Evolutionary conservation across 2,888 invertebrate species (phyloP).

Genomic region (Scaptomyza tumidula): DNA sequence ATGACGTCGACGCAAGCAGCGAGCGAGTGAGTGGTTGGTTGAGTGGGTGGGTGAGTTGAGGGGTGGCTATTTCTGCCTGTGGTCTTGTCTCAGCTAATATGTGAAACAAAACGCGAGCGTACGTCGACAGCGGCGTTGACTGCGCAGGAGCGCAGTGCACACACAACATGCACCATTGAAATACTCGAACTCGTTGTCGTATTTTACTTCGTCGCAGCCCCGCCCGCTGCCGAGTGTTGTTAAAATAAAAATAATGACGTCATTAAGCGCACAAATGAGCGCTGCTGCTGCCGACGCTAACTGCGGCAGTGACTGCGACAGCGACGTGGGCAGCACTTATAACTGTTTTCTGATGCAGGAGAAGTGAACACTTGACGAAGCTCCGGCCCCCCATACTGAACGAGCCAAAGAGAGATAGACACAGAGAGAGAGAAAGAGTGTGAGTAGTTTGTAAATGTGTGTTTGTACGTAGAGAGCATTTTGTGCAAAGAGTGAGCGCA

Average conservation of each 20-base stretch:
- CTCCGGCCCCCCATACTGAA: slow-evolving; percentile 42
- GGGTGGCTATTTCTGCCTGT: slow-evolving; percentile 51
- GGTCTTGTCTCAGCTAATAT: slow-evolving; percentile 67
- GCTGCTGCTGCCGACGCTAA: slow-evolving; percentile 58
- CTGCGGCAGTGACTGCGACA: slow-evolving; percentile 27
- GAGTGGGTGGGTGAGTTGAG: slow-evolving; percentile 27
- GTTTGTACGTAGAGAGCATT: slow-evolving; percentile 34
- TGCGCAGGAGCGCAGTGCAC: slow-evolving; percentile 78
- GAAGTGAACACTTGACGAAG: slow-evolving; percentile 78
- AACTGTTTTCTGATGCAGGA: slow-evolving; percentile 74
- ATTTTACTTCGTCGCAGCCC: slow-evolving; percentile 62
- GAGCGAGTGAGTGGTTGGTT: slow-evolving; percentile 51
- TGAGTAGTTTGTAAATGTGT: slow-evolving; percentile 18
- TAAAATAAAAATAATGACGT: slow-evolving; percentile 80
- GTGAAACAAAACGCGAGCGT: slow-evolving; percentile 66
- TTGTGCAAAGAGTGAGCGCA: slow-evolving; percentile 39
- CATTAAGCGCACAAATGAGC: slow-evolving; percentile 80
- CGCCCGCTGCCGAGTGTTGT: slow-evolving; percentile 67
- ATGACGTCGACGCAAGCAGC: slow-evolving; percentile 56
- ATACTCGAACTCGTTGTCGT: slow-evolving; percentile 59
- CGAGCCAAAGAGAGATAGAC: slow-evolving; percentile 30
- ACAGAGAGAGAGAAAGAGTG: slow-evolving; percentile 12
- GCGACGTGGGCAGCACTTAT: slow-evolving; percentile 65
- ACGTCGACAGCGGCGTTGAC: slow-evolving; percentile 64
- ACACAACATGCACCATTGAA: slow-evolving; percentile 61